Evolutionary conservation across 2,888 invertebrate genomes (phyloP), one percentile per base, ranked within the genome.

Genomic region (Morpho achilles): DNA sequence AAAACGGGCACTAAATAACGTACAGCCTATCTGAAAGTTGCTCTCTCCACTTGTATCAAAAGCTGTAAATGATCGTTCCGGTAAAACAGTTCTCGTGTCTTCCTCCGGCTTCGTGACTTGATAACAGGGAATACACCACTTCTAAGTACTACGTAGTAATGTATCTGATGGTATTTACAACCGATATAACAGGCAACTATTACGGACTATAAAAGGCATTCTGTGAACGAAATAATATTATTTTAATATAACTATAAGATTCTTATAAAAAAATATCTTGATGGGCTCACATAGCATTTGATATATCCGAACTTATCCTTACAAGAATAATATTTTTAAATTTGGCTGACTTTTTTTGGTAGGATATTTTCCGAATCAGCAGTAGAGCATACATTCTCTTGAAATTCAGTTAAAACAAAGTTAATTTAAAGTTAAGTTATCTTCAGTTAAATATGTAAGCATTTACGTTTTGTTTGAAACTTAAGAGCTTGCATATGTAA

Each of bases 11-110:
- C 10, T 50, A 43, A 44, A 39, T 16, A 41, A n/a, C 53, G 40
- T 50, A 60, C 53, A 22, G 58, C 40, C 59, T 57, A 59, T 56
- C 59, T 56, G 61, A 58, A 60, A 64, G 59, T 59, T 53, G 50
- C 56, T 56, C 56, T 58, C 57, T 48, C 50, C 58, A 45, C 56
- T 39, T 39, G 55, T 53, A 57, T 45, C 45, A 58, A 49, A 22
- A 56, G 50, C 47, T 58, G 59, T 59, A 70, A 78, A 74, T 73
- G 78, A 77, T 79, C 79, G 80, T 82, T 79, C 76, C 74, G 79
- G 81, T 88, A 85, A 89, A 87, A 83, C 84, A 83, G 78, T 88
- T 88, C 79, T 80, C 85, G 75, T 87, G 87, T 88, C 78, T 72
- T 72, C 72, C 70, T 76, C 77, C 79, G 80, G 80, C 63, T 64